Conservation (phyloP, 2,113 vertebrate genomes). For the Burhinus oedicnemus region DNA sequence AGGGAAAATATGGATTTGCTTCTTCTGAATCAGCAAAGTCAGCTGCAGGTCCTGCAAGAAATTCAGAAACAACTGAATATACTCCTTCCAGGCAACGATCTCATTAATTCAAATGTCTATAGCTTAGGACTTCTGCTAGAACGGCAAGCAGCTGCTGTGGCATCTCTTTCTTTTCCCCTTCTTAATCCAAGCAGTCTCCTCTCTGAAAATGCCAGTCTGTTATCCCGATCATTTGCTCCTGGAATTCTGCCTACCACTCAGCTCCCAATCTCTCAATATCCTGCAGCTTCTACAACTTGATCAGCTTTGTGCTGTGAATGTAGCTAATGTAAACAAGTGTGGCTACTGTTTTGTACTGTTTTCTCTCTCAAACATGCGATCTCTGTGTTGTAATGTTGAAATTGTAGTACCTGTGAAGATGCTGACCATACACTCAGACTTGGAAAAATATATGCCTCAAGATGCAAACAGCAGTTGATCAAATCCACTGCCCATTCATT, state of each 20-base stretch:
- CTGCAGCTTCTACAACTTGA: neutral
- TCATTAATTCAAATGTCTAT: slow-evolving; percentile 51
- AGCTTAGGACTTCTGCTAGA: slow-evolving; percentile 4
- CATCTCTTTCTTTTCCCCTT: slow-evolving; percentile 15
- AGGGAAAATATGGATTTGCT: slow-evolving; percentile 45
- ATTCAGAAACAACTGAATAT: slow-evolving; percentile 51
- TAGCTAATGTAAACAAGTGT: neutral
- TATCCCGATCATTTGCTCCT: neutral
- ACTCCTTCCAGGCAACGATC: slow-evolving; percentile 34
- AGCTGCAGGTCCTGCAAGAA: slow-evolving; percentile 59
- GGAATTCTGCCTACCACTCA: neutral
- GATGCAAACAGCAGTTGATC: neutral
- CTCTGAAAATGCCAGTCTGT: neutral
- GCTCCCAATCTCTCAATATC: neutral
- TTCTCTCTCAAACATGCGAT: neutral
- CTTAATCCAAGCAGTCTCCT: slow-evolving; percentile 30
- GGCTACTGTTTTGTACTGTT: neutral
- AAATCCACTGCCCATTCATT: neutral
- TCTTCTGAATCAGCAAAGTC: slow-evolving; percentile 53
- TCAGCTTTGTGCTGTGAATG: neutral
- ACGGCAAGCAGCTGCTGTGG: neutral
- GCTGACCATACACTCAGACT: neutral
- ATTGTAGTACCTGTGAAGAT: neutral
- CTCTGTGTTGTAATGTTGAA: neutral
- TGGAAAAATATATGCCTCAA: neutral